These are phyloP conservation scores for Schlechtendalia chinensis DNA, from an alignment of 1,140 invertebrate genomes.

Conservation along the genomic window DNA sequence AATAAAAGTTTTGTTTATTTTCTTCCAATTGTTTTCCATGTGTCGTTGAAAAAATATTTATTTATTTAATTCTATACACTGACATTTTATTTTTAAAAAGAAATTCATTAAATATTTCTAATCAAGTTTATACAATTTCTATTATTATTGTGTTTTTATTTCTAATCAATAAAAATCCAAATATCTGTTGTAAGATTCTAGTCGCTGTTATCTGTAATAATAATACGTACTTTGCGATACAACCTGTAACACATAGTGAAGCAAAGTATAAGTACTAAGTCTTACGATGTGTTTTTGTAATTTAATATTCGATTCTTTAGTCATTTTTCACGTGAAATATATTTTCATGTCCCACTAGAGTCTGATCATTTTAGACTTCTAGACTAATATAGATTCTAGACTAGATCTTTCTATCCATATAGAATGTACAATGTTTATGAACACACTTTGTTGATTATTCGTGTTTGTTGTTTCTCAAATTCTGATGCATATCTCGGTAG, in stretches of 20 bases:
- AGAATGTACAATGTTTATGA: not conserved
- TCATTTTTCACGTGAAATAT: not conserved
- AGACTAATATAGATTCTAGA: too few species aligned
- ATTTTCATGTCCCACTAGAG: too few species aligned
- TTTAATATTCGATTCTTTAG: not conserved
- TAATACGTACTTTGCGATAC: conserved; percentile 20
- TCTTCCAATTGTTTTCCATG: not conserved
- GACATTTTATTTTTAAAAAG: conserved; percentile 14
- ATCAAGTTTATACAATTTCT: conserved; percentile 1
- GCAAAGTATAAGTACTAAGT: not conserved
- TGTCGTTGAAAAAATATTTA: conserved; percentile 8
- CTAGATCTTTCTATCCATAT: not conserved
- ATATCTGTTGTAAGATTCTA: conserved; percentile 32
- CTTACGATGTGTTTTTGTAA: not conserved
- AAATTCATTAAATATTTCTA: not conserved
- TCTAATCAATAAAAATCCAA: not conserved
- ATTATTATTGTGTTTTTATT: conserved; percentile 23
- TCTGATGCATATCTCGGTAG: conserved; percentile 6
- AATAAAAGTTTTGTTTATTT: not conserved
- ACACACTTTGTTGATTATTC: not conserved
- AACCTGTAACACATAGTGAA: not conserved
- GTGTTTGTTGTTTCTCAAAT: conserved; percentile 6
- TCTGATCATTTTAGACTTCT: too few species aligned
- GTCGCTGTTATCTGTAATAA: conserved; percentile 37
- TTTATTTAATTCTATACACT: conserved; percentile 15